Percentiles rank a stretch among this genome's conserved stretches.
These are phyloP conservation scores for Myotis planiceps DNA, from an alignment of 2,797 vertebrate genomes.

Conservation along the genomic window DNA sequence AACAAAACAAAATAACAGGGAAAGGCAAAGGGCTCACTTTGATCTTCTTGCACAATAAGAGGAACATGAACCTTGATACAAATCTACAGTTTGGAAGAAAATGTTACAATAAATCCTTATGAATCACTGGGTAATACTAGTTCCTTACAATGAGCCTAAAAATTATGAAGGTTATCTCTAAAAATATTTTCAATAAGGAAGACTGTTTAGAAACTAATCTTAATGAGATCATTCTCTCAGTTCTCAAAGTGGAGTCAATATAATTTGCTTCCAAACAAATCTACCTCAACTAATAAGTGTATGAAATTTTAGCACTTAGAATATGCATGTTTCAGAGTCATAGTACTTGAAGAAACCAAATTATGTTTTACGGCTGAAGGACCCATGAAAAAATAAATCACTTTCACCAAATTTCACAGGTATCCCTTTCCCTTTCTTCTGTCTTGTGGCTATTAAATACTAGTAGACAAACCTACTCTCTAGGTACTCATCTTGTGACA, in stretches of 20 bases:
- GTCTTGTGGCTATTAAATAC: background rate
- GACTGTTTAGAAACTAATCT: background rate
- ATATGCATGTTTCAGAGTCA: background rate
- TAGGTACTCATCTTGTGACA: background rate
- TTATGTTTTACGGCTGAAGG: slow-evolving; percentile 4
- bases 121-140: background rate
- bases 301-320: background rate
- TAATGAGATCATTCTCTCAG: background rate
- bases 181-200: slow-evolving; percentile 46
- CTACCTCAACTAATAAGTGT: background rate
- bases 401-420: background rate
- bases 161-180: background rate
- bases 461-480: background rate
- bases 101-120: background rate
- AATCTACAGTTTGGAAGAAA: slow-evolving; percentile 47
- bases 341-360: background rate
- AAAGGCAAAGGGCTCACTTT: background rate
- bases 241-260: background rate
- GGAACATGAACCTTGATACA: slow-evolving; percentile 8
- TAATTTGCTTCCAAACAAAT: slow-evolving; percentile 39
- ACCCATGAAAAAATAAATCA: slow-evolving; percentile 33
- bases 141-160: background rate
- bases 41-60: background rate
- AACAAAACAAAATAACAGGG: background rate
- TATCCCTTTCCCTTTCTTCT: background rate